A percentile compares a stretch with the other conserved stretches of the same genome.
Evolutionary conservation across 2,888 invertebrate species (phyloP).

Genomic region (Drosophila mercatorum): DNA sequence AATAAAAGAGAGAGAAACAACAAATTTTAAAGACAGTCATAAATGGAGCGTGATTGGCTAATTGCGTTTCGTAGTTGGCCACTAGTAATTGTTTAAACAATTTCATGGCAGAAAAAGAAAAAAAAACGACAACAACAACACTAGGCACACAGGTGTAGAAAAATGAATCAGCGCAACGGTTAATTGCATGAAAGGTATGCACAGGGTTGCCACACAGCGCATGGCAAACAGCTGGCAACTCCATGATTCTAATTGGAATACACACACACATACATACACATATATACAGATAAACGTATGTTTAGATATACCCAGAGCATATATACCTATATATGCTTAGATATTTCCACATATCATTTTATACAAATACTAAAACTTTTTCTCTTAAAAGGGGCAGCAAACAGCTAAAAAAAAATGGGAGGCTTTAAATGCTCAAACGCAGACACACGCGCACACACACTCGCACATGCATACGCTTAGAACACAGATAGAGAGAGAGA

Average conservation of each 20-base stretch:
- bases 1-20: not conserved
- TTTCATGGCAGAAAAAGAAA: conserved; percentile 30
- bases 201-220: conserved; percentile 49
- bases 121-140: conserved; percentile 18
- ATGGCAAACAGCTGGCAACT: conserved; percentile 48
- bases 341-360: not conserved
- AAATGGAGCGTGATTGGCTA: conserved; percentile 26
- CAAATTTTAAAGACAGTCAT: conserved; percentile 28
- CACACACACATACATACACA: not conserved
- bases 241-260: conserved; percentile 47
- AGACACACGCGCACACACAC: conserved; percentile 22
- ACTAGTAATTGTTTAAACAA: conserved; percentile 47
- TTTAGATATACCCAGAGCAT: not conserved
- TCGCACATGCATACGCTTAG: conserved; percentile 8
- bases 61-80: conserved; percentile 34
- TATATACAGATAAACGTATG: not conserved
- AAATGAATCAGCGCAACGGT: conserved; percentile 63
- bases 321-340: conserved; percentile 20
- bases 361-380: not conserved
- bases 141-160: conserved; percentile 21
- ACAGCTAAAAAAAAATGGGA: conserved; percentile 23
- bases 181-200: conserved; percentile 41
- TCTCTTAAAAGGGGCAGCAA: conserved; percentile 22
- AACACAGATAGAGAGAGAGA: conserved; percentile 29
- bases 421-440: conserved; percentile 32